These are phyloP conservation scores for Lepidochrysops patricia DNA, from an alignment of 2,888 invertebrate species.

Conservation along the genomic window DNA sequence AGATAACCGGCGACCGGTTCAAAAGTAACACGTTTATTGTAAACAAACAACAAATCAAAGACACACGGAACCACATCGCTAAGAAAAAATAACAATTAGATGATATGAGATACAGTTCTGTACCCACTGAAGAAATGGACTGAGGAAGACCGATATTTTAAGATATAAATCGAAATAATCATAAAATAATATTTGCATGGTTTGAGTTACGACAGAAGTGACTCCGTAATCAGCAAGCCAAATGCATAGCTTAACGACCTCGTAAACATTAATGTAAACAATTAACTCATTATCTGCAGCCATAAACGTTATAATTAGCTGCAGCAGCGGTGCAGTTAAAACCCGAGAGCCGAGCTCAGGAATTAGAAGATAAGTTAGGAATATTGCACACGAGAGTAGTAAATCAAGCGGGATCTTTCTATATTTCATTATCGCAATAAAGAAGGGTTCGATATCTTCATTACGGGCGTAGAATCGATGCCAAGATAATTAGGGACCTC, in stretches of 20 bases:
- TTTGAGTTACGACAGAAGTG: background rate
- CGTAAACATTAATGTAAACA: conserved; percentile 5
- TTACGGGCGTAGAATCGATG: conserved; percentile 51
- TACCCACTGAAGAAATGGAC: no score
- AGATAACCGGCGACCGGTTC: no score
- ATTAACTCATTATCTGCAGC: conserved; percentile 2
- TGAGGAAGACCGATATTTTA: no score
- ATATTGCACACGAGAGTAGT: conserved; percentile 18
- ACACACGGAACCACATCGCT: no score
- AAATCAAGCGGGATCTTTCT: conserved; percentile 30
- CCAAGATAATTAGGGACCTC: conserved; percentile 49
- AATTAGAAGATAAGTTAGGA: background rate
- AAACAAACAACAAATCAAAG: no score
- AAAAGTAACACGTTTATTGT: no score
- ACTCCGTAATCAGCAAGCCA: background rate
- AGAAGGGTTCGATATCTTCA: conserved; percentile 56
- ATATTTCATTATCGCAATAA: conserved; percentile 50
- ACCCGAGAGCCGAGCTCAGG: background rate
- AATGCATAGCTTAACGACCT: background rate
- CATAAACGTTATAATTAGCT: conserved; percentile 4
- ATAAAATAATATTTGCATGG: no score
- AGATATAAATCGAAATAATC: no score
- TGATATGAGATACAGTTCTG: no score
- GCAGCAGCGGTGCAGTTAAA: background rate
- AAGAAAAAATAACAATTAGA: no score